Evolutionary conservation across 1,140 invertebrate species (phyloP), one percentile per base, ranked within the genome.

Genomic region (Macrobrachium nipponense): DNA sequence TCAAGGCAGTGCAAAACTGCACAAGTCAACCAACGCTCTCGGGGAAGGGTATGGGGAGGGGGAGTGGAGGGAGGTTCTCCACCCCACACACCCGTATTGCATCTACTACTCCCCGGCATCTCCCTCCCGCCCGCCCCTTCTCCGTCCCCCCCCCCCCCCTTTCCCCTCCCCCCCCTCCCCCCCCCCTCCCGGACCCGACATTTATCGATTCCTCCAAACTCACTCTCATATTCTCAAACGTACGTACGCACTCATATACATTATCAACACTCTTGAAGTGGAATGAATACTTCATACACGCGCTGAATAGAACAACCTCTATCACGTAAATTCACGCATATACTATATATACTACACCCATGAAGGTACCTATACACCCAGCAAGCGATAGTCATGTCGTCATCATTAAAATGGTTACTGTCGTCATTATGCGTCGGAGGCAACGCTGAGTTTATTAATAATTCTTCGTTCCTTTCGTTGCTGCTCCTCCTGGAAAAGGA

Each of bases 271-370:
- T 2, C 5, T 51, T 18, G 15, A 27, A 36, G 11, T 73, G 36
- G 15, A 36, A 17, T 44, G 70, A 73, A 73, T 27, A 73, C 70
- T 36, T 44, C n/a, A 73, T 73, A 36, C 70, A 73, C 23, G 18
- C 27, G 70, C 70, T 36, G 51, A 73, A 44, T 18, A n/a, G 23
- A 73, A 17, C 36, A 27, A 44, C 12, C 51, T 58, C 51, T 58
- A 58, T 14, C 73, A 51, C 44, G n/a, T 76, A 44, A 11, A 44
- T 76, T 58, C 18, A 18, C 43, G 73, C 11, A 76, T 44, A 12
- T 12, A n/a, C n/a, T n/a, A n/a, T n/a, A n/a, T n/a, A n/a, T n/a
- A n/a, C n/a, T n/a, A 51, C 73, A 76, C 17, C 43, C 2, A 44
- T 6, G 36, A 76, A 20, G 8, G 51, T 12, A 51, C 51, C n/a